Percentiles rank a stretch among this genome's conserved stretches.
Conservation (phyloP, 2,797 vertebrate genomes). For the Ptychobarbus kaznakovi region DNA sequence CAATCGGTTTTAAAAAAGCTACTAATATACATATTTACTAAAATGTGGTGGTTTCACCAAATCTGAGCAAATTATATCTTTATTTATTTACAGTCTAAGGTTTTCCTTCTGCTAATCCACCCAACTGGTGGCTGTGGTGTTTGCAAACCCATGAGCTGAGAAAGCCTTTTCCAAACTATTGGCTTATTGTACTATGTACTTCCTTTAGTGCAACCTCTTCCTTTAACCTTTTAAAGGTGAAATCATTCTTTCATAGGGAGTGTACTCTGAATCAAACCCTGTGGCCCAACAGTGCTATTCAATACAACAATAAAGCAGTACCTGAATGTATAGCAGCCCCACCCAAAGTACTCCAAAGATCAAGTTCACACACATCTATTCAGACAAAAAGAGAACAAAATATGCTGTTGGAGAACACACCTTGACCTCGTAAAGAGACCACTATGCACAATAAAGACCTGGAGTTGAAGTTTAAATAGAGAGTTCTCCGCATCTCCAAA, state of each 20-base stretch:
- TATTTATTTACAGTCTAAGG: not conserved
- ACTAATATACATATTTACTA: not conserved
- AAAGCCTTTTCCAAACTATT: not conserved
- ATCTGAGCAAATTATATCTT: not conserved
- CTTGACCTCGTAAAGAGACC: not conserved
- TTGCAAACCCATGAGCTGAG: not conserved
- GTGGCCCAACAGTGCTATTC: not conserved
- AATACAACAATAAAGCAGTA: constrained; percentile 6
- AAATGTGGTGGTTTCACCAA: not conserved
- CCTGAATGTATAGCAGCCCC: not conserved
- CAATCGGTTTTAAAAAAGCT: not conserved
- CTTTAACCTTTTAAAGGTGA: not conserved
- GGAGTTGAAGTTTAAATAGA: not conserved
- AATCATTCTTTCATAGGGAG: not conserved
- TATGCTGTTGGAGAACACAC: not conserved
- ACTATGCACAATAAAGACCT: not conserved
- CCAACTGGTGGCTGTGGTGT: not conserved
- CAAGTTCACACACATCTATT: not conserved
- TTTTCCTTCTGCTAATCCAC: not conserved
- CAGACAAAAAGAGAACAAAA: not conserved
- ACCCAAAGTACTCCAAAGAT: constrained; percentile 1
- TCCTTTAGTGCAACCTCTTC: not conserved
- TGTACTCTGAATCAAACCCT: not conserved
- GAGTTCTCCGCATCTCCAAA: not conserved
- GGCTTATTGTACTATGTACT: not conserved